Conservation (phyloP, 1,140 invertebrate genomes). For the Hycleus cichorii region DNA sequence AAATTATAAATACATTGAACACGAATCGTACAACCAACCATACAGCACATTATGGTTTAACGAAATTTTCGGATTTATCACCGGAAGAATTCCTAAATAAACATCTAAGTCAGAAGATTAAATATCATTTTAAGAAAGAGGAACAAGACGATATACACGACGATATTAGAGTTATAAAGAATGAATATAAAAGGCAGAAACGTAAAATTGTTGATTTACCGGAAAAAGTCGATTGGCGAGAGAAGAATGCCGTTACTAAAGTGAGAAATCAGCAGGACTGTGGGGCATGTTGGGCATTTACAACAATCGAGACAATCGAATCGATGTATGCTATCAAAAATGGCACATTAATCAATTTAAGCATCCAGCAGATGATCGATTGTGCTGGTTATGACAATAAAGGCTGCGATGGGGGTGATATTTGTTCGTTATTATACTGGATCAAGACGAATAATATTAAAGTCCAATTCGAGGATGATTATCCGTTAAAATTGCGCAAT, state of each 20-base stretch:
- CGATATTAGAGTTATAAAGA: slow-evolving; percentile 1
- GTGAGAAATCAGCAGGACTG: slow-evolving; percentile 70
- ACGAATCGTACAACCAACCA: slow-evolving; percentile 42
- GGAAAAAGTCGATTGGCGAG: slow-evolving; percentile 45
- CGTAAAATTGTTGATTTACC: slow-evolving; percentile 14
- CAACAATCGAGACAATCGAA: slow-evolving; percentile 68
- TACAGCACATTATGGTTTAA: slow-evolving; percentile 62
- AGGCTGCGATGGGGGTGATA: slow-evolving; percentile 77
- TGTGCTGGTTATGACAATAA: slow-evolving; percentile 65
- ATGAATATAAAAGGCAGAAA: slow-evolving; percentile 1
- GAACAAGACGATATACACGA: background rate
- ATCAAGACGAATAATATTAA: slow-evolving; percentile 50
- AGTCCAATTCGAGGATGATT: slow-evolving; percentile 53
- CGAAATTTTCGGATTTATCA: slow-evolving; percentile 66
- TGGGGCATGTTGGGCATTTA: slow-evolving; percentile 85
- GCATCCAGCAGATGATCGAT: slow-evolving; percentile 80
- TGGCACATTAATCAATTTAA: slow-evolving; percentile 54
- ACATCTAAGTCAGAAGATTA: slow-evolving; percentile 38
- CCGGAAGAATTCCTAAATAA: slow-evolving; percentile 58
- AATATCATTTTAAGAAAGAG: slow-evolving; percentile 9
- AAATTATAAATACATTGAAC: slow-evolving; percentile 54
- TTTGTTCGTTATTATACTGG: slow-evolving; percentile 69
- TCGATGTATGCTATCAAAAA: slow-evolving; percentile 66
- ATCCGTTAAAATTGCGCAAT: slow-evolving; percentile 57
- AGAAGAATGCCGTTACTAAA: slow-evolving; percentile 58